Percentiles rank a stretch among this genome's conserved stretches.
phyloP scores from a whole-genome alignment of 2,113 vertebrate genomes.

The Oxyruncus cristatus region DNA sequence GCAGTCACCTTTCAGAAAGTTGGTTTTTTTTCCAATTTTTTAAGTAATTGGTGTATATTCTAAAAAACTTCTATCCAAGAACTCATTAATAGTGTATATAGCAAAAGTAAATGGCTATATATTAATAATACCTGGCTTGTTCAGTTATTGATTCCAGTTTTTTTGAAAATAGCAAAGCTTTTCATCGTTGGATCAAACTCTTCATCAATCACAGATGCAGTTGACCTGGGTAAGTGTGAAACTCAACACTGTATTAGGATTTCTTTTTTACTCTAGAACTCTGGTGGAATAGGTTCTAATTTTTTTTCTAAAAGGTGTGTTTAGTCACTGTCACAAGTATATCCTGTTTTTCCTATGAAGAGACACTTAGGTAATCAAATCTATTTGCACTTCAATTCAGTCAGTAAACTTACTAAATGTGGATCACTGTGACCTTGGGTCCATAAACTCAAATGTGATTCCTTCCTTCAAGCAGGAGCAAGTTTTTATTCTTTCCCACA shows the following conservation, averaged over 20 bases:
- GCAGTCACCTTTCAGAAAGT: background rate
- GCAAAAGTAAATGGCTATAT: background rate
- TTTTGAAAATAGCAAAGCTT: conserved; percentile 84
- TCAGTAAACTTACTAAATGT: background rate
- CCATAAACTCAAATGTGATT: background rate
- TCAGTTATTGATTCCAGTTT: conserved; percentile 39
- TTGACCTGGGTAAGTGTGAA: conserved; percentile 86
- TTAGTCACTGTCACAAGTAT: background rate
- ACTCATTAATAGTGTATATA: background rate
- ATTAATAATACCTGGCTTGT: background rate
- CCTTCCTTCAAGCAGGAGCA: background rate
- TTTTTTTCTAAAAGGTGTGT: background rate
- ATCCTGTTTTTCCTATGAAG: background rate
- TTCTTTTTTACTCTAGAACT: background rate
- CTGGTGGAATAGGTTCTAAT: background rate
- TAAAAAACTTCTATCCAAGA: background rate
- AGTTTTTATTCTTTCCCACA: background rate
- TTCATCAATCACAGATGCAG: conserved; percentile 86
- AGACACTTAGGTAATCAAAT: background rate
- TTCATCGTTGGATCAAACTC: conserved; percentile 85
- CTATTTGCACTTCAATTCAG: background rate
- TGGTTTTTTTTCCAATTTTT: background rate
- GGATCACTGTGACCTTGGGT: background rate
- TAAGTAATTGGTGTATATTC: background rate
- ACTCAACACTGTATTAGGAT: background rate